Conservation (phyloP, 53 echinoderm and acorn worm species). For the Echinarachnius parma region DNA sequence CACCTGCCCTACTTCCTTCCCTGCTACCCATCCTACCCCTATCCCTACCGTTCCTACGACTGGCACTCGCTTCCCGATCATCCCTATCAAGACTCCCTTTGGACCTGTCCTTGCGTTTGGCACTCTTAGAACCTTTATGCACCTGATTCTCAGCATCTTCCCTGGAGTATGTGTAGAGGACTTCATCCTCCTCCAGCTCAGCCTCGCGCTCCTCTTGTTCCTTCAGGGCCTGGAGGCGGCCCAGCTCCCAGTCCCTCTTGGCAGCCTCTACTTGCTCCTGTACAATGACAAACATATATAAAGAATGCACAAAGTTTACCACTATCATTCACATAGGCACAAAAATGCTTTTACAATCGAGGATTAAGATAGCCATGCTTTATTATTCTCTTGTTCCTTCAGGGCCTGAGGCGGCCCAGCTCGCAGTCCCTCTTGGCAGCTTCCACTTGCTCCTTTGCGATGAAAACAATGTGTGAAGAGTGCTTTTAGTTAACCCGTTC, state of each 20-base stretch:
- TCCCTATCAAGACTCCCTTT: slow-evolving; percentile 16
- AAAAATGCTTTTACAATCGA: too few species aligned
- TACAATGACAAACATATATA: too few species aligned
- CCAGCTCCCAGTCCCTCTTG: slow-evolving; percentile 97
- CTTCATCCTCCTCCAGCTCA: slow-evolving; percentile 91
- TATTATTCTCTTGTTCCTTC: too few species aligned
- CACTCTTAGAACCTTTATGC: slow-evolving; percentile 77
- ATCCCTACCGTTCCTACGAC: slow-evolving; percentile 22
- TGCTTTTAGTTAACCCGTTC: too few species aligned
- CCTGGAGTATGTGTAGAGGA: slow-evolving; percentile 84
- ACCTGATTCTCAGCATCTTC: slow-evolving; percentile 98
- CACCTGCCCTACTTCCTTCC: slow-evolving; percentile 6
- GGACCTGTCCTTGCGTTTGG: slow-evolving; percentile 40
- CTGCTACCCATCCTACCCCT: slow-evolving; percentile 22
- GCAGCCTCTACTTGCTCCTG: slow-evolving; percentile 91
- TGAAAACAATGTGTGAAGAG: too few species aligned
- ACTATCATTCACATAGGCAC: too few species aligned
- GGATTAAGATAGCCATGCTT: too few species aligned
- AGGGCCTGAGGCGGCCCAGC: too few species aligned
- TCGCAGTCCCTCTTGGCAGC: too few species aligned
- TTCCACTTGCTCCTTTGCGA: too few species aligned
- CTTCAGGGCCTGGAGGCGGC: slow-evolving; percentile 82
- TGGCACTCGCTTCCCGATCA: slow-evolving; percentile 1
- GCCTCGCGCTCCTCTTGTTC: slow-evolving; percentile 89
- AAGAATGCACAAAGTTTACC: too few species aligned